Base-by-base conservation (phyloP, 2,888 invertebrate species). In the Orthonevra nobilis region DNA sequence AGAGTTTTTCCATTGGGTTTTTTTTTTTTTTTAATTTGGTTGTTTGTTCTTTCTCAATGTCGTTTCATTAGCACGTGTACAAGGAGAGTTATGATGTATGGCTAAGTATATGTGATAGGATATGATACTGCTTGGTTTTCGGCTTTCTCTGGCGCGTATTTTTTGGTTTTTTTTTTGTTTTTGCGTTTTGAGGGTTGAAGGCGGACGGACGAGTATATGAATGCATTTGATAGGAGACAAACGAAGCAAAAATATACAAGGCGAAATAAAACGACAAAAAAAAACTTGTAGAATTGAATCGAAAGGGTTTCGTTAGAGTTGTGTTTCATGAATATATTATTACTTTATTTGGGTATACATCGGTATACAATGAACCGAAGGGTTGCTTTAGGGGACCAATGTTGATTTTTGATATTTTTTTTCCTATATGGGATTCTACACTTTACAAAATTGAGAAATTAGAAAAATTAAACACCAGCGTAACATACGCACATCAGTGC, bases 31-130 rank as follows among this genome's bases (percentile, higher is more conserved):
- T 12, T 23, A 17, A n/a, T 58, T 42, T 63, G n/a, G 63, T 64
- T 75, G 46, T 64, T 63, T 70, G 66, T 40, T 77, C 44, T 36
- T 73, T 54, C 74, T 81, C 81, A 73, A 54, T 72, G 73, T 63
- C 68, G 73, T 81, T 73, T 61, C 72, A 68, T 68, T 79, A 82
- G 79, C 82, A 82, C 82, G 82, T 82, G 82, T 60, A 81, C 74
- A 30, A 38, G 54, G 68, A 60, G 52, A 64, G 58, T 54, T 69
- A 56, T 73, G 61, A 73, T 79, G 61, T 66, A 66, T 42, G 66
- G 42, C 60, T 38, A 9, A 42, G 30, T 46, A 72, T 17, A 61
- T 40, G 19, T 38, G 50, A 48, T 60, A 72, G 73, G 79, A 79
- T 66, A 32, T 40, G 70, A 28, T 69, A 42, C 56, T 46, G 38